Percentiles rank a stretch among this genome's conserved stretches.
Conservation (phyloP, 2,797 vertebrate species). For the Chaenodraco wilsoni region DNA sequence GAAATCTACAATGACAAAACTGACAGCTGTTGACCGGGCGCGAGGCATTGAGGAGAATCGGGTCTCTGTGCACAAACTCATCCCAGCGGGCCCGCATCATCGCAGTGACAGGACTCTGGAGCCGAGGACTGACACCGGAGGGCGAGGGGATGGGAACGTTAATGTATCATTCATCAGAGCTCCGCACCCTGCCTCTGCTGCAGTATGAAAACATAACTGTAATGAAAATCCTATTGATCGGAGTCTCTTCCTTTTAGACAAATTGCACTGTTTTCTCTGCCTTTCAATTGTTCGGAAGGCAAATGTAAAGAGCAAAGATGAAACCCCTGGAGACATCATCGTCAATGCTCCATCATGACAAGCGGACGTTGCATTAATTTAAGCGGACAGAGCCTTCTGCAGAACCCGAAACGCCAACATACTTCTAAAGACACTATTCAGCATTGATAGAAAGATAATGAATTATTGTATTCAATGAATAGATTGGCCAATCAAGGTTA, state of each 20-base stretch:
- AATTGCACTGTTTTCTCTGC: slow-evolving; percentile 77
- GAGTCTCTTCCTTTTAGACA: slow-evolving; percentile 81
- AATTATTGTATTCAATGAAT: slow-evolving; percentile 22
- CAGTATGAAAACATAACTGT: slow-evolving; percentile 84
- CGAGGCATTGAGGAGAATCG: slow-evolving; percentile 66
- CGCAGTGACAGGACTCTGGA: slow-evolving; percentile 69
- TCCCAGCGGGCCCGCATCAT: slow-evolving; percentile 63
- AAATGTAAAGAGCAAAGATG: slow-evolving; percentile 73
- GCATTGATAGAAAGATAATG: slow-evolving; percentile 13
- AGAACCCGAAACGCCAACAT: background rate
- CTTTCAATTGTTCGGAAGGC: slow-evolving; percentile 65
- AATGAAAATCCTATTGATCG: slow-evolving; percentile 87
- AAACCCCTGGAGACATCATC: slow-evolving; percentile 61
- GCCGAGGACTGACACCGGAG: slow-evolving; percentile 43
- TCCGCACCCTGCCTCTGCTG: slow-evolving; percentile 65
- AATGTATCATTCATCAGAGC: slow-evolving; percentile 82
- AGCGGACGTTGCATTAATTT: slow-evolving; percentile 33
- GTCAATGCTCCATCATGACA: slow-evolving; percentile 60
- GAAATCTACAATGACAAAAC: slow-evolving; percentile 78
- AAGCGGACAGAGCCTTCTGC: slow-evolving; percentile 30
- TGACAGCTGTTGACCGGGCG: slow-evolving; percentile 78
- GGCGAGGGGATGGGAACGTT: slow-evolving; percentile 57
- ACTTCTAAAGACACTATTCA: slow-evolving; percentile 11
- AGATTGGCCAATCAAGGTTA: slow-evolving; percentile 27
- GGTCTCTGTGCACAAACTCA: slow-evolving; percentile 68